Base-by-base conservation (phyloP, 2,888 invertebrate genomes). In the Chymomyza fuscimana region DNA sequence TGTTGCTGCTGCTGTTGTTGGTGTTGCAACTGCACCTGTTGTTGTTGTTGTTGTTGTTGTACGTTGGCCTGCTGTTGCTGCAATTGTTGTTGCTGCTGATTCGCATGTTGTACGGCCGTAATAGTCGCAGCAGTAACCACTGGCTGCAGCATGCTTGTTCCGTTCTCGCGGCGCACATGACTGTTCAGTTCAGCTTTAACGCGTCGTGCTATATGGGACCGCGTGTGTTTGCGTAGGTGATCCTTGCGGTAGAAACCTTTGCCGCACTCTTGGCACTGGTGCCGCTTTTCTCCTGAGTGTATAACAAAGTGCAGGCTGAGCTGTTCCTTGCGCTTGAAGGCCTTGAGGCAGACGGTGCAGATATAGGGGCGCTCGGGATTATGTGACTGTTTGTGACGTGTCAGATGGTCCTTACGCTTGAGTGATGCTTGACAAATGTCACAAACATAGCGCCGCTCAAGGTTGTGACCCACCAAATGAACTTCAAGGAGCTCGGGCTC, bases 231-330 rank as follows among this genome's bases (percentile, higher is more conserved):
- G 79, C 96, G 94, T 59, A 97, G 92, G 91, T 97, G 97, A 92
- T 97, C 97, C 89, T 97, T 96, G 75, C 97, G 94, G 92, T 97
- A 97, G 92, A 97, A 97, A 22, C 96, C 94, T 92, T 97, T 97
- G 64, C 96, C 96, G 84, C 97, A 97, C 90, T 97, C 96, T 65
- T 95, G 95, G 90, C 97, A 97, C 19, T 96, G 93, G 84, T 97
- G 97, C 65, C 96, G 93, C 90, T 97, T 97, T 91, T 97, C 91
- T 0, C 97, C 97, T 0, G 97, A 96, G 90, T 97, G 97, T 85
- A 97, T 97, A 71, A 97, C 96, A 91, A 96, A 96, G 92, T 97
- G 97, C 80, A 97, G 92, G 0, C 96, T 96, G 51, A 97, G 93
- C 79, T 97, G 97, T 89, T 97, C 97, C 93, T 97, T 97, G 80